Conservation (phyloP, 2,888 invertebrate species). For the Sphaerophoria taeniata region DNA sequence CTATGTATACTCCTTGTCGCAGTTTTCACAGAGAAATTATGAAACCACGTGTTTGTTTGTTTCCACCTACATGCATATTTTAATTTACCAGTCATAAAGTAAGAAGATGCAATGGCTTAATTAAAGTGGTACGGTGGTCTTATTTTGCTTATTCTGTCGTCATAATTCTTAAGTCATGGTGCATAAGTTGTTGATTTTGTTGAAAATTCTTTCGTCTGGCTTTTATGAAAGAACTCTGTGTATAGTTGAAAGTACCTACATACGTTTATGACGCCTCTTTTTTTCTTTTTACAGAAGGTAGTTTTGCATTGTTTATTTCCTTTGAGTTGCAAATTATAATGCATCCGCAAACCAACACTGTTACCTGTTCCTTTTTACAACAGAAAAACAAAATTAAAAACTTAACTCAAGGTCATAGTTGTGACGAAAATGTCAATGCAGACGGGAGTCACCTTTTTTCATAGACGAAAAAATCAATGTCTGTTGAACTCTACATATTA, state of each 20-base stretch:
- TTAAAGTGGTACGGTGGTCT: slow-evolving; percentile 14
- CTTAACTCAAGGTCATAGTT: too few species aligned
- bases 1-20: too few species aligned
- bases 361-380: too few species aligned
- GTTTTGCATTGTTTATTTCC: background rate
- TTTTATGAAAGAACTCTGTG: slow-evolving; percentile 9
- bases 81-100: slow-evolving; percentile 6
- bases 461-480: too few species aligned
- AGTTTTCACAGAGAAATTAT: background rate
- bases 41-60: background rate
- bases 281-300: background rate
- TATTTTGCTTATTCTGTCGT: background rate
- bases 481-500: too few species aligned
- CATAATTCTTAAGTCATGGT: background rate
- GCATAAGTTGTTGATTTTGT: background rate
- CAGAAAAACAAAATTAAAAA: too few species aligned
- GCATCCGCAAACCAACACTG: too few species aligned
- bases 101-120: slow-evolving; percentile 14
- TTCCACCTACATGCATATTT: background rate
- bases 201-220: background rate
- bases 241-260: too few species aligned
- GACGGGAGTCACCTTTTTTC: too few species aligned
- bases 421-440: too few species aligned
- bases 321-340: background rate
- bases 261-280: background rate